phyloP scores from a whole-genome alignment of 2,888 invertebrate species.

The Aspidiotus rigidus region DNA sequence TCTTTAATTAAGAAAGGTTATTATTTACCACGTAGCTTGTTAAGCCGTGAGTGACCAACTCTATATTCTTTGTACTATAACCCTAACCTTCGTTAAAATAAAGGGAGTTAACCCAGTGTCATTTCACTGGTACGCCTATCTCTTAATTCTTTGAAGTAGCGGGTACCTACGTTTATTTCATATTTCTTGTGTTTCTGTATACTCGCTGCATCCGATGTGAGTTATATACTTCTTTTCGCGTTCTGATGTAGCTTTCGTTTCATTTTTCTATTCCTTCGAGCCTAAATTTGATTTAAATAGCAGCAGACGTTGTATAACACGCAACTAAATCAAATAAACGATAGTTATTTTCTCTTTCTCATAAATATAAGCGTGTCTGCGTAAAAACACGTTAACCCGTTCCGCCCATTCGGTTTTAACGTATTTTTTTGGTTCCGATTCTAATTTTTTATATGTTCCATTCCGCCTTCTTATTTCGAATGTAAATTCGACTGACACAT shows the following conservation, averaged over 20 bases:
- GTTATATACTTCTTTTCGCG: background rate
- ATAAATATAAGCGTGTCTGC: conserved; percentile 23
- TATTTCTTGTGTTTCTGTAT: background rate
- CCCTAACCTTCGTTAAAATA: conserved; percentile 4
- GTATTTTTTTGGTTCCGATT: conserved; percentile 28
- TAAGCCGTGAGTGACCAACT: too few species aligned
- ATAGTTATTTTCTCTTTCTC: conserved; percentile 27
- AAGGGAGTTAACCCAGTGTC: conserved; percentile 4
- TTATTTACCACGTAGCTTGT: too few species aligned
- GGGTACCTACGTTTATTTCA: background rate
- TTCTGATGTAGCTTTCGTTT: conserved; percentile 17
- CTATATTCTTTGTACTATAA: too few species aligned
- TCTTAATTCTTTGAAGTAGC: conserved; percentile 1
- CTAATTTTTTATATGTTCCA: conserved; percentile 27
- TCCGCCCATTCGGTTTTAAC: conserved; percentile 28
- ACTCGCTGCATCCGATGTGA: too few species aligned
- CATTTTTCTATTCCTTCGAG: conserved; percentile 17
- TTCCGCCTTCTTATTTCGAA: conserved; percentile 28
- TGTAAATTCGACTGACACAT: conserved; percentile 30
- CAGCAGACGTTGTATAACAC: conserved; percentile 16
- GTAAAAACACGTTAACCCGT: conserved; percentile 23
- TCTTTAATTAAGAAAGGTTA: too few species aligned
- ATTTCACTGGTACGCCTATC: background rate
- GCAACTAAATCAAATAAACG: conserved; percentile 30
- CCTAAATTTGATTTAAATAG: conserved; percentile 25